Evolutionary conservation across 2,888 invertebrate genomes (phyloP), one percentile per base, ranked within the genome.

Genomic region (Allophyes oxyacanthae): DNA sequence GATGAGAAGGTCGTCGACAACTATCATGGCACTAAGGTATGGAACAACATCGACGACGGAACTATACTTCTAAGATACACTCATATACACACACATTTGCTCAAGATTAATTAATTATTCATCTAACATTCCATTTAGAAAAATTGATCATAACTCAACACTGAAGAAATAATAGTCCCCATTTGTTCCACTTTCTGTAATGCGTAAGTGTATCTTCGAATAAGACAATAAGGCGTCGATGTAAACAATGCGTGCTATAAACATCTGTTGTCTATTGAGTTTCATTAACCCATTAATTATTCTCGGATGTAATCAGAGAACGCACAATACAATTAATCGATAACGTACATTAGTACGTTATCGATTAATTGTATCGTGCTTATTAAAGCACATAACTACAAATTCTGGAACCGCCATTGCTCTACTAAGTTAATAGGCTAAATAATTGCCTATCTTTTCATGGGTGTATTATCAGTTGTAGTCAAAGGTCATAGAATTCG

Each of bases 1-100:
- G 98, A 98, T 87, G 97, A 97, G 56, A 92, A 94, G 48, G 94
- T 97, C 64, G 90, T 96, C 67, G 99, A 99, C 75, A 95, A 96
- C 78, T 97, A 97, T 86, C 97, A 97, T 91, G 98, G 98, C 49
- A 94, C 94, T 48, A 95, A 97, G 96, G 98, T 98, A 92, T 83
- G 13, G 54, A 65, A 41, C 32, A 0, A 20, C 8, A 9, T 20
- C 25, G 2, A 49, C 32, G 15, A 0, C 10, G 41, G 28, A 8
- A 28, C 5, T 6, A 20, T 8, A 36, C 2, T 14, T 8, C 3
- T 8, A 1, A 8, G 28, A 8, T 28, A 8, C 28, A 8, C 28
- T 28, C 20, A n/a, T n/a, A n/a, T n/a, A n/a, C n/a, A n/a, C n/a
- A n/a, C n/a, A n/a, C n/a, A n/a, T n/a, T n/a, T n/a, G n/a, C n/a